A percentile compares a stretch with the other conserved stretches of the same genome.
These are phyloP conservation scores for Spea multiplicata DNA, from an alignment of 2,113 vertebrate genomes.

Conservation along the genomic window DNA sequence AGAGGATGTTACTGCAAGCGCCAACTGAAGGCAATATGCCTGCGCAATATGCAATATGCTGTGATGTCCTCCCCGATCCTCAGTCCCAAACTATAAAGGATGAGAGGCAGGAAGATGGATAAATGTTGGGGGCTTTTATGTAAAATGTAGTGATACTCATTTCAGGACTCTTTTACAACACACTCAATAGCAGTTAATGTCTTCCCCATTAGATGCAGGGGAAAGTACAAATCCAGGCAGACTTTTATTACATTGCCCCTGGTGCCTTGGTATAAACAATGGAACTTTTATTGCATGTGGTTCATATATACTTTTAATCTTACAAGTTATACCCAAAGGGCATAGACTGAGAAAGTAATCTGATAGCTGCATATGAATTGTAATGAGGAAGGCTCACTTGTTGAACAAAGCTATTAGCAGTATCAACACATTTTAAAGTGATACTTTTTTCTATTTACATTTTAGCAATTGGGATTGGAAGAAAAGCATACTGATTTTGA, in stretches of 20 bases:
- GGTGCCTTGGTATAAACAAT: background rate
- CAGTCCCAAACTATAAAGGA: too few relatives aligned
- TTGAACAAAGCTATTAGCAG: background rate
- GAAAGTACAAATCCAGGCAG: background rate
- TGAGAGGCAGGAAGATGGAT: too few relatives aligned
- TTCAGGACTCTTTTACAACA: too few relatives aligned
- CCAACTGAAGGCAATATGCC: too few relatives aligned
- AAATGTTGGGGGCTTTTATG: too few relatives aligned
- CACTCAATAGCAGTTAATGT: too few relatives aligned
- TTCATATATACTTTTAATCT: constrained; percentile 13
- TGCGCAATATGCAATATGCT: too few relatives aligned
- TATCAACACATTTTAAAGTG: background rate
- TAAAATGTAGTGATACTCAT: too few relatives aligned
- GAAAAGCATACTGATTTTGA: background rate
- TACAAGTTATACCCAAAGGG: background rate
- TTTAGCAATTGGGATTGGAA: background rate
- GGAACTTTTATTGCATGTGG: background rate
- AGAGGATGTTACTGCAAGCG: too few relatives aligned
- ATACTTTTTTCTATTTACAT: constrained; percentile 1
- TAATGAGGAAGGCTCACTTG: constrained; percentile 7
- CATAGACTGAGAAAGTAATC: background rate
- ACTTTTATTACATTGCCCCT: background rate
- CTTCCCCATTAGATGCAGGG: background rate
- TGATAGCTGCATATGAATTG: background rate
- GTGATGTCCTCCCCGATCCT: too few relatives aligned